These are phyloP conservation scores for Lanistes nyassanus DNA, from an alignment of 1,140 invertebrate genomes.

Conservation along the genomic window DNA sequence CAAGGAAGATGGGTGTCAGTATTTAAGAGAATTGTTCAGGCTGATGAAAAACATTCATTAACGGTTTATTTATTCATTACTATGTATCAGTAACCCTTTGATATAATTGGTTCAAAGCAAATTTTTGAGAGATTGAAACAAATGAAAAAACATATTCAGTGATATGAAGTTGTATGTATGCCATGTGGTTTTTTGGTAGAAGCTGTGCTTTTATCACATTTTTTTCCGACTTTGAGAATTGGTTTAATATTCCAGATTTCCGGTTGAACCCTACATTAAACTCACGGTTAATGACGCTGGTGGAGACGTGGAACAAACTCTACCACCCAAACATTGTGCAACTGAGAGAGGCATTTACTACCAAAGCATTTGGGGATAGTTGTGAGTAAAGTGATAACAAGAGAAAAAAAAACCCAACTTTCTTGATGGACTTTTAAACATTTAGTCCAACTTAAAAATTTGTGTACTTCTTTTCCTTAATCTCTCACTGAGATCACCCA, in stretches of 20 bases:
- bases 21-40: neutral
- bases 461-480: neutral
- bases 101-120: neutral
- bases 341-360: constrained; percentile 92
- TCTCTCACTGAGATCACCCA: too few species aligned
- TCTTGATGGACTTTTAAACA: neutral
- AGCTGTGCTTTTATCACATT: neutral
- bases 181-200: neutral
- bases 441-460: neutral
- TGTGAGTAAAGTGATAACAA: constrained; percentile 74
- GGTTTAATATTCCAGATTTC: constrained; percentile 77
- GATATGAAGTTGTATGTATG: too few species aligned
- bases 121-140: neutral
- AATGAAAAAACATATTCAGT: too few species aligned
- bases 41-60: neutral
- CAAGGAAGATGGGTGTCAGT: neutral
- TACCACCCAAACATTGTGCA: constrained; percentile 93
- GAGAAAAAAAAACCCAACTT: neutral
- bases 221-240: too few species aligned
- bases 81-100: neutral
- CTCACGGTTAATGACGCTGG: constrained; percentile 84
- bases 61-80: neutral
- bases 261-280: constrained; percentile 74
- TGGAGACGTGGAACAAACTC: constrained; percentile 94
- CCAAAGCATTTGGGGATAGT: constrained; percentile 94